Conservation (phyloP, 2,797 vertebrate genomes). For the Lacerta viridis region DNA sequence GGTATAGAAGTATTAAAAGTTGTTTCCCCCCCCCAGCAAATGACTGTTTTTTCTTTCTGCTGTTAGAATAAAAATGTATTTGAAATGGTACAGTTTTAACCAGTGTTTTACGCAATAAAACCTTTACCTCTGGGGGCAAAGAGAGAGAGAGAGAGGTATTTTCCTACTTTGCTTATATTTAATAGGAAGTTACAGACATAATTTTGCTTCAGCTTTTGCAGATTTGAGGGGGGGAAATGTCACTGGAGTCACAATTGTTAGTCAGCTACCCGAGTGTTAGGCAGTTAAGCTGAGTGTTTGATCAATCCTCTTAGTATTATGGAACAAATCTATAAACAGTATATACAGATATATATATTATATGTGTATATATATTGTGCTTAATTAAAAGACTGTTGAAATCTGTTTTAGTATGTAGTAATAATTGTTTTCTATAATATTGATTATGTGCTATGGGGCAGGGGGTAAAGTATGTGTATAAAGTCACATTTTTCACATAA, state of each 20-base stretch:
- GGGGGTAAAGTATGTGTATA: conserved; percentile 68
- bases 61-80: conserved; percentile 90
- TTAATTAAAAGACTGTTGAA: conserved; percentile 78
- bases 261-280: conserved; percentile 67
- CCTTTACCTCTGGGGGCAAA: conserved; percentile 86
- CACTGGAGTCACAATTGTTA: conserved; percentile 73
- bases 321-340: conserved; percentile 66
- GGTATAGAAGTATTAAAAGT: conserved; percentile 89
- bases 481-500: conserved; percentile 74
- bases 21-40: conserved; percentile 86
- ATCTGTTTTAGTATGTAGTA: conserved; percentile 72
- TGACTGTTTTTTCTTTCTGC: conserved; percentile 87
- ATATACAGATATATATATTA: conserved; percentile 63
- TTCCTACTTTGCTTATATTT: conserved; percentile 75
- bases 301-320: conserved; percentile 60
- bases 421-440: conserved; percentile 73
- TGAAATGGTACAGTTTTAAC: conserved; percentile 89
- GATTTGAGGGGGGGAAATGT: conserved; percentile 56
- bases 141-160: conserved; percentile 54
- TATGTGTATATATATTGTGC: conserved; percentile 68
- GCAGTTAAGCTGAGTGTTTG: conserved; percentile 53
- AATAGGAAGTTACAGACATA: conserved; percentile 61
- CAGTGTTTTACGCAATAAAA: conserved; percentile 93
- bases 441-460: conserved; percentile 61
- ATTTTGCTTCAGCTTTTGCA: conserved; percentile 62